Evolutionary conservation across 2,797 vertebrate species (phyloP), one percentile per base, ranked within the genome.

Genomic region (Sebastes dallii): DNA sequence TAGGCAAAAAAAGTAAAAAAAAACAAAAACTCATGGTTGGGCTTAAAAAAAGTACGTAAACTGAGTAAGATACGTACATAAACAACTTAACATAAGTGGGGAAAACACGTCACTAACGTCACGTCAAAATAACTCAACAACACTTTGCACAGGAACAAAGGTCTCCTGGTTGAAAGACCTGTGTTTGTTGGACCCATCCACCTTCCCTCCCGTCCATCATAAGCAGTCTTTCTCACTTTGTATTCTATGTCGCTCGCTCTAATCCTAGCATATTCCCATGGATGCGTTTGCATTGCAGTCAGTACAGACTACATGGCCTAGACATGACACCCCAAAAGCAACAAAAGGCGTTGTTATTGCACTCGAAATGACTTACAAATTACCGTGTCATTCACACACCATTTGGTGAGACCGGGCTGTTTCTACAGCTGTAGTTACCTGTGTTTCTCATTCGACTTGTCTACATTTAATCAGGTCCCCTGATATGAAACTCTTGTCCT

Each of bases 141-240:
- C 42, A 46, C 16, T 46, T 18, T 0, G 42, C 42, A 18, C 42
- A 46, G 42, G 42, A n/a, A 10, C 50, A 52, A 0, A 2, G 0
- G 2, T 52, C 8, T 52, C 50, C 50, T n/a, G 50, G 18, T 52
- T 52, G 0, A n/a, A 52, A n/a, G 20, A 0, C 50, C 50, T 52
- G 50, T 52, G 20, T 52, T 52, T 52, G 50, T 52, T 52, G 18
- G 20, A 52, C 1, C 50, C 50, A 52, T 46, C 42, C 16, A 46
- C 14, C 14, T 46, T 0, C 16, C 16, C 0, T 46, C 42, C 42
- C 0, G 42, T 0, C 46, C 46, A 52, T n/a, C 50, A n/a, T 52
- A 20, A 52, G 20, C 50, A 46, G 42, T 46, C 7, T 52, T n/a
- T 52, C 50, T 52, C 50, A 52, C 18, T 52, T 52, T 2, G 16